phyloP scores from a whole-genome alignment of 2,113 vertebrate genomes.

The Neotragus moschatus region DNA sequence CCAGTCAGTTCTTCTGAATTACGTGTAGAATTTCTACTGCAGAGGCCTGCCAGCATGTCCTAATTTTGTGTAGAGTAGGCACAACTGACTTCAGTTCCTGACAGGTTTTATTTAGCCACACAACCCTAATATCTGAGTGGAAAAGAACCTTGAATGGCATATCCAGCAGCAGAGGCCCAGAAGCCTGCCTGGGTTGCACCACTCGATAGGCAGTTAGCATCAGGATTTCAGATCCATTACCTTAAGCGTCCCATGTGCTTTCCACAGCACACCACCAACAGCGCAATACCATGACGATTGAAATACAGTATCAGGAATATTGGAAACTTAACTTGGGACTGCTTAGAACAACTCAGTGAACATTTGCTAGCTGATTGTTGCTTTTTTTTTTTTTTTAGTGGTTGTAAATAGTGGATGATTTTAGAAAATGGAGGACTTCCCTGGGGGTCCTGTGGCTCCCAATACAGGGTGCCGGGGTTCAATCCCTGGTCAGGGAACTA shows the following conservation, averaged over 20 bases:
- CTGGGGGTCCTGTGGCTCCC: background rate
- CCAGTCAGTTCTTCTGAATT: background rate
- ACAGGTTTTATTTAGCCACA: background rate
- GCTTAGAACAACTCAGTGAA: background rate
- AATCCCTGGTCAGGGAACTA: background rate
- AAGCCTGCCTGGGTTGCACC: background rate
- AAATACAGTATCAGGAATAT: rapidly evolving
- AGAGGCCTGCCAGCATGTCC: background rate
- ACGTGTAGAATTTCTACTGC: background rate
- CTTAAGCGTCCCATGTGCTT: background rate
- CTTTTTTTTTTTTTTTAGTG: background rate
- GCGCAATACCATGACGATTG: background rate
- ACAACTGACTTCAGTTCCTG: background rate
- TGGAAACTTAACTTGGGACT: background rate
- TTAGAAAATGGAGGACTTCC: background rate
- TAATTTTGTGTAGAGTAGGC: background rate
- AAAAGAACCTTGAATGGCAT: background rate
- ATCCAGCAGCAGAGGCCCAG: background rate
- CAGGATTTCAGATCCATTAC: background rate
- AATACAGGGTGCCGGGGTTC: background rate
- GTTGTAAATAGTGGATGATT: background rate
- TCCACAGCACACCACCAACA: rapidly evolving
- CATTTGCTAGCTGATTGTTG: background rate
- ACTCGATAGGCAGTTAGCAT: background rate
- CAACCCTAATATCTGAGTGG: background rate